Evolutionary conservation across 2,888 invertebrate genomes (phyloP), one percentile per base, ranked within the genome.

Genomic region (Choreutis nemorana): DNA sequence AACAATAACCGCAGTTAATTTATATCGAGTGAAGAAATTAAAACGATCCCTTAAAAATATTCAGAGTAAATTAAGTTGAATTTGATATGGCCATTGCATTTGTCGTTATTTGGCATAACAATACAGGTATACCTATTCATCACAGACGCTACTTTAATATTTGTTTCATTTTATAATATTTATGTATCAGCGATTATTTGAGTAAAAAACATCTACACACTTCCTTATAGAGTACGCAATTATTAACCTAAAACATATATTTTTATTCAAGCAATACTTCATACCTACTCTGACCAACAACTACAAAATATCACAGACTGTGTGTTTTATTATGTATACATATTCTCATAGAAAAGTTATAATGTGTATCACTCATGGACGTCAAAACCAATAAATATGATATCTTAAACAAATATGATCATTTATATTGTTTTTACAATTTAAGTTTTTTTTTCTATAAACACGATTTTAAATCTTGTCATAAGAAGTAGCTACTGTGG

Each of bases 271-370:
- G 73, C 72, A 72, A 70, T 68, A 73, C 73, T 67, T 67, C 70
- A 70, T 64, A 65, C 59, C 73, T 70, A 71, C 59, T 71, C 57
- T 66, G 73, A 62, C 65, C 77, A 71, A 75, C 73, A 71, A 75
- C 72, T 77, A 78, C 75, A 77, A 78, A 77, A 78, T 78, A 78
- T 78, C 78, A 78, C 78, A 78, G 78, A 77, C 77, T 64, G 72
- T 70, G 68, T 77, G 65, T 77, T 77, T n/a, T 73, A 75, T 75
- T 75, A 77, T 78, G 78, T 77, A 77, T 77, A 77, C 73, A 73
- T 78, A 64, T 71, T 75, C 75, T 78, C 72, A 67, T 77, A 78
- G 75, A 77, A 75, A 73, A 73, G 62, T 72, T 68, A 65, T n/a
- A n/a, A n/a, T 68, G 72, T 72, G 77, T 77, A 73, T 71, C 57